Conservation (phyloP, 2,113 vertebrate species). For the Cephalopterus ornatus region DNA sequence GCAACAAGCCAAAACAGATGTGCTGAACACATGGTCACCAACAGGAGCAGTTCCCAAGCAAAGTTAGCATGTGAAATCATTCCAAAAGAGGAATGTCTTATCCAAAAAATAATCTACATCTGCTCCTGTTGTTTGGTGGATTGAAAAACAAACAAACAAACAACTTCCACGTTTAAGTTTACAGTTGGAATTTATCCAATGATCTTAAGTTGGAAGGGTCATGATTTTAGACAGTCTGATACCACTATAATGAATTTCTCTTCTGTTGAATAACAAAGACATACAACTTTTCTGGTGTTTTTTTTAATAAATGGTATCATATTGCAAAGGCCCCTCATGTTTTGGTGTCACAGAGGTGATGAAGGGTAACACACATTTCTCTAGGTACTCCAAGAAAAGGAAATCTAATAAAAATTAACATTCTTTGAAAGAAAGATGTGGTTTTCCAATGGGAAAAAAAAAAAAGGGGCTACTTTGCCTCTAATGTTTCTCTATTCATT, state of each 20-base stretch:
- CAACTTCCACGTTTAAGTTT: neutral
- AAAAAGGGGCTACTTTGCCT: neutral
- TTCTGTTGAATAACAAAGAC: neutral
- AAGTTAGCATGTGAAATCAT: slow-evolving; percentile 63
- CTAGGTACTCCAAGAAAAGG: neutral
- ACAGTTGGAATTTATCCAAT: neutral
- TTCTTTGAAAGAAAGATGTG: neutral
- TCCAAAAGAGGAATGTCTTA: slow-evolving; percentile 36
- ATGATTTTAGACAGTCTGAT: neutral
- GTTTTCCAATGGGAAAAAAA: neutral
- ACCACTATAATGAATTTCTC: neutral
- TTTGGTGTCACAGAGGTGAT: neutral
- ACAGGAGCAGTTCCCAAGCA: slow-evolving; percentile 61
- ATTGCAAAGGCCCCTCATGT: neutral
- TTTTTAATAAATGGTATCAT: neutral
- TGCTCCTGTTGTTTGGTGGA: slow-evolving; percentile 47
- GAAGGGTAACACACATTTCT: neutral
- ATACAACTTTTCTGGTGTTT: neutral
- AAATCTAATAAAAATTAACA: neutral
- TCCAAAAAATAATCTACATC: slow-evolving; percentile 56
- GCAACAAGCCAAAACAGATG: slow-evolving; percentile 69
- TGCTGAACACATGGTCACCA: slow-evolving; percentile 68
- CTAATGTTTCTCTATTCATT: neutral
- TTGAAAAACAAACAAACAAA: neutral
- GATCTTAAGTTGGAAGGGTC: neutral